A percentile compares a stretch with the other conserved stretches of the same genome.
phyloP scores from a whole-genome alignment of 2,797 vertebrate genomes.

The Pseudochirops cupreus region DNA sequence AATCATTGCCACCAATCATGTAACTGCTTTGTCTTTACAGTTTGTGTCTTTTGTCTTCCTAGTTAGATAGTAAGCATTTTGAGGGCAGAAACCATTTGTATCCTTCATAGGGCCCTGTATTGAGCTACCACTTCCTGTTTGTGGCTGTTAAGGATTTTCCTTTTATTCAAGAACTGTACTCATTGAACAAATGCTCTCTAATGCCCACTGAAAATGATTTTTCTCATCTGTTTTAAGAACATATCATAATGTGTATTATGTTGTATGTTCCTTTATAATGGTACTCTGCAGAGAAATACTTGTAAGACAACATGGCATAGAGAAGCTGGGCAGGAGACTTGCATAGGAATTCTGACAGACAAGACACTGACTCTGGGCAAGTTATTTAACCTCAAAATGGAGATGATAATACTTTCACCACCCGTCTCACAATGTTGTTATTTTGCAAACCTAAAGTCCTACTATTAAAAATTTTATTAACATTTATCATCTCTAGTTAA shows the following conservation, averaged over 20 bases:
- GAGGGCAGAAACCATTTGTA: neutral
- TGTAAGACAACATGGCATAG: neutral
- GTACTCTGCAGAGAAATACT: neutral
- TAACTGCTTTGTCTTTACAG: neutral
- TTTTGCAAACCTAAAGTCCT: neutral
- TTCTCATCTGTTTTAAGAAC: neutral
- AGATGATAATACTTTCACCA: neutral
- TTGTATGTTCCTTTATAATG: conserved; percentile 20
- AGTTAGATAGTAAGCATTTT: conserved; percentile 23
- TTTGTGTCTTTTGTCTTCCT: neutral
- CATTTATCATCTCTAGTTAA: conserved; percentile 36
- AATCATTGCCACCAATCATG: conserved; percentile 30
- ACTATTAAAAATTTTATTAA: conserved; percentile 61
- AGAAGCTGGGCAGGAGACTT: neutral
- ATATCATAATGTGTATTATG: neutral
- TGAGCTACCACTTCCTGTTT: neutral
- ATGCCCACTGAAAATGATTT: conserved; percentile 18
- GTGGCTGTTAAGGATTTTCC: neutral
- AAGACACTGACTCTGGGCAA: neutral
- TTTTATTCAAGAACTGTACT: neutral
- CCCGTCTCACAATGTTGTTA: neutral
- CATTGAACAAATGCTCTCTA: neutral
- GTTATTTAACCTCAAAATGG: neutral
- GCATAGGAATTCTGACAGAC: neutral
- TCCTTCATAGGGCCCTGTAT: neutral